Conservation (phyloP, 1,140 invertebrate genomes). For the Drosophila equinoxialis region DNA sequence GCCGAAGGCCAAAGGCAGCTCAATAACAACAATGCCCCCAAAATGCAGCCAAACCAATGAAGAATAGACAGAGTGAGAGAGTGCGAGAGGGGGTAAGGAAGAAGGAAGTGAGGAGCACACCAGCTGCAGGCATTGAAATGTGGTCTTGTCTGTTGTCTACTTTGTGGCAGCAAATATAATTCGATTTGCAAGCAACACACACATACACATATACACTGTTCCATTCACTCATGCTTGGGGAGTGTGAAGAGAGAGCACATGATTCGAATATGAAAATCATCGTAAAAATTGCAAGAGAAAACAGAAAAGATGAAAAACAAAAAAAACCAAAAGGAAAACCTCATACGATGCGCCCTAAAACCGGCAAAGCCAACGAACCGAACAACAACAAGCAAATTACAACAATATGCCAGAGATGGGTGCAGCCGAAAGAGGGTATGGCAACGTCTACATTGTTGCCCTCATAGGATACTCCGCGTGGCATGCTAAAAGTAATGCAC, state of each 20-base stretch:
- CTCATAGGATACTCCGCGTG: conserved; percentile 56
- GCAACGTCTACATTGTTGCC: conserved; percentile 66
- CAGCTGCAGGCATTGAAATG: conserved; percentile 50
- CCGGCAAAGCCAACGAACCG: conserved; percentile 55
- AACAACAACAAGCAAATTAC: conserved; percentile 71
- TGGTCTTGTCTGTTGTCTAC: conserved; percentile 60
- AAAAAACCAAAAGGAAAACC: conserved; percentile 13
- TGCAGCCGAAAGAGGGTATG: conserved; percentile 20
- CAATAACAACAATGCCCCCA: conserved; percentile 15
- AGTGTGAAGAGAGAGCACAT: conserved; percentile 35
- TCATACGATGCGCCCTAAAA: conserved; percentile 22
- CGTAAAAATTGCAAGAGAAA: conserved; percentile 39
- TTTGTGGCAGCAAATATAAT: conserved; percentile 77
- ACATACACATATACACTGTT: conserved; percentile 7
- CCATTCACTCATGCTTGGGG: not conserved
- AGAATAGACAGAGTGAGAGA: conserved; percentile 2
- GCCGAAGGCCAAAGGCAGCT: conserved; percentile 35
- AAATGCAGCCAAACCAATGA: conserved; percentile 1
- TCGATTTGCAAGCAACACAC: conserved; percentile 62
- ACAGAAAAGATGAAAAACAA: conserved; percentile 14
- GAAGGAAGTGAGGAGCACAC: not conserved
- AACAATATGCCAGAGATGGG: conserved; percentile 38
- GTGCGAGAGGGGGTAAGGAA: not conserved
- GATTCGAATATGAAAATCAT: conserved; percentile 71
- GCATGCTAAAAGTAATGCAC: conserved; percentile 78